phyloP scores from a whole-genome alignment of 2,888 invertebrate genomes.

The Acanthosepion lycidas region DNA sequence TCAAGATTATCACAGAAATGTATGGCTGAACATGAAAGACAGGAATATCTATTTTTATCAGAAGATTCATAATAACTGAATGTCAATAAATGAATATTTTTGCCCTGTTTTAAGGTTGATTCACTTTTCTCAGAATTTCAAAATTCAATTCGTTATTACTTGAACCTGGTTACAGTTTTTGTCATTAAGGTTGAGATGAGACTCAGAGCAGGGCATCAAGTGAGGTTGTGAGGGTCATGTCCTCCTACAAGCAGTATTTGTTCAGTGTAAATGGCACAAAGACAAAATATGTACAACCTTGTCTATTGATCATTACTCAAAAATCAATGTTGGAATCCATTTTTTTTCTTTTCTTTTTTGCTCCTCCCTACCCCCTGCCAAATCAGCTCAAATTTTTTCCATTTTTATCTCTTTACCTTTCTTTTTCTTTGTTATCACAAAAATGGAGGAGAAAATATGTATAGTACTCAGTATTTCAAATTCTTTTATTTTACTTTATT shows the following conservation, averaged over 20 bases:
- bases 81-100: too few relatives aligned
- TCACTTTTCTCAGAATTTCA: too few relatives aligned
- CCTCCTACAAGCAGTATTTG: background rate
- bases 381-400: background rate
- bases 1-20: too few relatives aligned
- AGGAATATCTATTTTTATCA: too few relatives aligned
- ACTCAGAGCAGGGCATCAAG: background rate
- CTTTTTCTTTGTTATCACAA: background rate
- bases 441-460: too few relatives aligned
- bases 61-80: too few relatives aligned
- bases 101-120: too few relatives aligned
- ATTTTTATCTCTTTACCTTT: background rate
- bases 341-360: background rate
- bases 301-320: background rate
- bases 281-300: background rate
- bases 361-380: too few relatives aligned
- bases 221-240: background rate
- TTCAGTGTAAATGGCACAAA: conserved; percentile 9
- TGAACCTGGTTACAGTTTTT: background rate
- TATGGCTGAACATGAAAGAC: too few relatives aligned
- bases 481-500: too few relatives aligned
- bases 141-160: too few relatives aligned
- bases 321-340: background rate
- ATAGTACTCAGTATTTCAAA: too few relatives aligned
- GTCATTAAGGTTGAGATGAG: background rate